A percentile compares a stretch with the other conserved stretches of the same genome.
These are phyloP conservation scores for Illadopsis cleaveri DNA, from an alignment of 2,113 vertebrate species.

Conservation along the genomic window DNA sequence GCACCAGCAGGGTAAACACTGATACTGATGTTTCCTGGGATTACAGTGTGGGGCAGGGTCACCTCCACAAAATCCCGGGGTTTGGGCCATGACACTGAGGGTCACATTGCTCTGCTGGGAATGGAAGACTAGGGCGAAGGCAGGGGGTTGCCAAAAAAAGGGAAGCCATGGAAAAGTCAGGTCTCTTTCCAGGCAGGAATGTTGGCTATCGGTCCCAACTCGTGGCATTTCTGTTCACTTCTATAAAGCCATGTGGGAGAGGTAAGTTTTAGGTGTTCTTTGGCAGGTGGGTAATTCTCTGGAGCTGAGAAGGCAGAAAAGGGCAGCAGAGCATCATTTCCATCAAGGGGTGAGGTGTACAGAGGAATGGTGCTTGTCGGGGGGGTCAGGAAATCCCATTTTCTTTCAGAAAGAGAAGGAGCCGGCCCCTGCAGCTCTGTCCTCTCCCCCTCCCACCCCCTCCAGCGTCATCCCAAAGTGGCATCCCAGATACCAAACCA, in stretches of 20 bases:
- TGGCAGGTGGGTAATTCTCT: not conserved
- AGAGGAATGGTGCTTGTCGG: not conserved
- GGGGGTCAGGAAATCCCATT: not conserved
- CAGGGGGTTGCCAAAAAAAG: not conserved
- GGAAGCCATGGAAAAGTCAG: not conserved
- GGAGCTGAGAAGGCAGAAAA: not conserved
- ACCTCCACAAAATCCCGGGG: not conserved
- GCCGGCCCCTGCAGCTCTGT: accelerated
- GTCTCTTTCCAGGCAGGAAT: accelerated
- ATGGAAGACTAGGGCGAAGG: accelerated
- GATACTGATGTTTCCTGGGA: not conserved
- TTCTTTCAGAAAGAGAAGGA: not conserved
- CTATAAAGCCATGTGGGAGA: accelerated
- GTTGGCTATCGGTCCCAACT: accelerated
- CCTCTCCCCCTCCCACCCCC: not conserved
- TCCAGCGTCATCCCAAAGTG: not conserved
- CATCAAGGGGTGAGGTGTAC: accelerated
- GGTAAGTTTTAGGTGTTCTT: accelerated
- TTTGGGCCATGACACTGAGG: accelerated
- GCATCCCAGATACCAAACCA: accelerated
- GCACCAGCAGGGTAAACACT: not conserved
- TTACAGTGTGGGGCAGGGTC: not conserved
- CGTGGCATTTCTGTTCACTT: not conserved
- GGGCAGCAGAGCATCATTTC: accelerated
- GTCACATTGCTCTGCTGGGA: not conserved